Percentiles rank a stretch among this genome's conserved stretches.
These are phyloP conservation scores for Caenorhabditis panamensis DNA, from an alignment of 2,888 invertebrate genomes.

Conservation along the genomic window DNA sequence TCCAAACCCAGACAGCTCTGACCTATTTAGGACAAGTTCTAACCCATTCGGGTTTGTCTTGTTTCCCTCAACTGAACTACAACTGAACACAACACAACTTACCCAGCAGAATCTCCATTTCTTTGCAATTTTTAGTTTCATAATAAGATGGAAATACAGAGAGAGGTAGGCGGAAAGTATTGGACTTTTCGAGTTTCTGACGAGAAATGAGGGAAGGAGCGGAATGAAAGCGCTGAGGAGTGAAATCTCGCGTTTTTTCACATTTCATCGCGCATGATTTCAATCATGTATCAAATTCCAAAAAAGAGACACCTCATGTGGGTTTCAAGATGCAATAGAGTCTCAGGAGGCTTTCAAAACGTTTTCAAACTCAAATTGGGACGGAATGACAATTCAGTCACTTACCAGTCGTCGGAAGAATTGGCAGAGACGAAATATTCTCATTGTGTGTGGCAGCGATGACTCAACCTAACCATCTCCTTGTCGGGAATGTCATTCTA, in stretches of 20 bases:
- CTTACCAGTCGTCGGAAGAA: slow-evolving; percentile 51
- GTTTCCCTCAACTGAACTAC: too few relatives aligned
- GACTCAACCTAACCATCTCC: slow-evolving; percentile 28
- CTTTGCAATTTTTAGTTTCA: not conserved
- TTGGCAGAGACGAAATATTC: slow-evolving; percentile 36
- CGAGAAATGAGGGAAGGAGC: too few relatives aligned
- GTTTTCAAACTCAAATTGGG: slow-evolving; percentile 10
- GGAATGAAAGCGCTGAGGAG: slow-evolving; percentile 13
- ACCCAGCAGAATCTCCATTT: not conserved
- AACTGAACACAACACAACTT: not conserved
- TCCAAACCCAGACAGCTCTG: slow-evolving; percentile 3
- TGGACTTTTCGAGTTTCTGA: too few relatives aligned
- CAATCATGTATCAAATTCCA: slow-evolving; percentile 45
- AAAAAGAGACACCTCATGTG: slow-evolving; percentile 15
- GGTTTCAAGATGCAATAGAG: not conserved
- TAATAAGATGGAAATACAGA: slow-evolving; percentile 12
- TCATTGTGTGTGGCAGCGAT: slow-evolving; percentile 43
- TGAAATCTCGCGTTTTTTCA: slow-evolving; percentile 54
- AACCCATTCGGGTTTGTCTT: not conserved
- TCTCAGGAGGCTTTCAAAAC: not conserved
- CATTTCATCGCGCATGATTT: slow-evolving; percentile 57
- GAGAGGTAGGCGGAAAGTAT: not conserved
- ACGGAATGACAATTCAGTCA: slow-evolving; percentile 1
- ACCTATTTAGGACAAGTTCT: not conserved
- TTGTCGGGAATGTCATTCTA: slow-evolving; percentile 32